phyloP scores from a whole-genome alignment of 2,888 invertebrate genomes.

The Ormyrus rosae region DNA sequence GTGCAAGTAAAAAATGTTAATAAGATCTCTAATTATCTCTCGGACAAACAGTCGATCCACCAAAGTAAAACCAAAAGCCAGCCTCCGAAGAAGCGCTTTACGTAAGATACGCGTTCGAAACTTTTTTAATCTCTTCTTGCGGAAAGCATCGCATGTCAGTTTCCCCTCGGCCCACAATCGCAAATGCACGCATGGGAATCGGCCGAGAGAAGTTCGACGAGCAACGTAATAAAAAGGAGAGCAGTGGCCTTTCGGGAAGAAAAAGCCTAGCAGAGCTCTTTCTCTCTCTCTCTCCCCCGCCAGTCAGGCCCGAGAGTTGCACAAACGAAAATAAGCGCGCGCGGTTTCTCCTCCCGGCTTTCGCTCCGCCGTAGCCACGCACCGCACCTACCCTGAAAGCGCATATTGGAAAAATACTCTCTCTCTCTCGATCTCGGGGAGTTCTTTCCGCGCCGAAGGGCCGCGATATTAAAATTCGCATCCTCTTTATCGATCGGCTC shows the following conservation, averaged over 20 bases:
- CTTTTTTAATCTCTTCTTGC: conserved; percentile 33
- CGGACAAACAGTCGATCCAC: too few species aligned
- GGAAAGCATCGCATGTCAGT: background rate
- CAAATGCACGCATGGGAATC: background rate
- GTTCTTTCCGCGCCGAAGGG: conserved; percentile 17
- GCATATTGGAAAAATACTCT: conserved; percentile 53
- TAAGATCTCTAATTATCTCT: too few species aligned
- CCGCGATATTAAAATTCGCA: conserved; percentile 59
- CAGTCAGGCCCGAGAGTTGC: background rate
- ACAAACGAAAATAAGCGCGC: conserved; percentile 22
- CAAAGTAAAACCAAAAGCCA: too few species aligned
- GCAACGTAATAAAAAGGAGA: conserved; percentile 41
- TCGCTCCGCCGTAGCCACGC: background rate
- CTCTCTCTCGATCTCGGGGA: background rate
- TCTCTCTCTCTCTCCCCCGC: too few species aligned
- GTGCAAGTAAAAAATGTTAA: too few species aligned
- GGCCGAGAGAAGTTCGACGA: conserved; percentile 2
- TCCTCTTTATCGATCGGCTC: conserved; percentile 48
- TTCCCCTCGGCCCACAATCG: too few species aligned
- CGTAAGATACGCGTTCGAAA: background rate
- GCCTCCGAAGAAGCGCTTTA: too few species aligned
- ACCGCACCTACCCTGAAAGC: conserved; percentile 18
- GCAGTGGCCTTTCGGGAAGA: background rate
- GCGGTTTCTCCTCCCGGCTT: background rate
- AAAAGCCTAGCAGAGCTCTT: background rate